Percentiles rank a stretch among this genome's conserved stretches.
phyloP scores from a whole-genome alignment of 2,797 vertebrate species.

The Euphonia xanthogaster region DNA sequence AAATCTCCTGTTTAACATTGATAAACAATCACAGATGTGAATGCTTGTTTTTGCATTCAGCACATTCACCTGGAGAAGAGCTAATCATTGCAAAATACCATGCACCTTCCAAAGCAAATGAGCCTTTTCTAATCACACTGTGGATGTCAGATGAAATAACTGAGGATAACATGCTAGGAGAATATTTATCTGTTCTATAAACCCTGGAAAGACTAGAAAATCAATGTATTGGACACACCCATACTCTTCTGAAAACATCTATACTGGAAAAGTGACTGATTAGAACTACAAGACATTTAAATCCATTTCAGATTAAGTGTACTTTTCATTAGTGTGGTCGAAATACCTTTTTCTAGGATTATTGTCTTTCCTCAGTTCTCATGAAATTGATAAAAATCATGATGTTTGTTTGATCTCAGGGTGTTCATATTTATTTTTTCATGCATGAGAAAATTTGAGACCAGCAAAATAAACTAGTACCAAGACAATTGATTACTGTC shows the following conservation, averaged over 20 bases:
- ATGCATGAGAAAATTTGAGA: background rate
- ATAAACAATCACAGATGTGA: background rate
- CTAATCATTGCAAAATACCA: background rate
- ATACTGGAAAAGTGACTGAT: background rate
- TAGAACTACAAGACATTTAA: background rate
- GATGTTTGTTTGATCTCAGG: background rate
- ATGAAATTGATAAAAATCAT: background rate
- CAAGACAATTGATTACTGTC: background rate
- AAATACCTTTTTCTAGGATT: background rate
- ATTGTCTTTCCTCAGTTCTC: background rate
- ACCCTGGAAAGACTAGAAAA: background rate
- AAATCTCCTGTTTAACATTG: background rate
- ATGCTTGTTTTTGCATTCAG: background rate
- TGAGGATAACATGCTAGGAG: background rate
- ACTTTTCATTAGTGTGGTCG: background rate
- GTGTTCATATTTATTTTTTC: background rate
- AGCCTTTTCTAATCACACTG: background rate
- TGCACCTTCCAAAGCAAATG: background rate
- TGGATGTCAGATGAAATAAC: background rate
- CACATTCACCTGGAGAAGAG: background rate
- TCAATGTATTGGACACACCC: background rate
- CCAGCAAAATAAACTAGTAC: background rate
- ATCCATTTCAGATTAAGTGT: background rate
- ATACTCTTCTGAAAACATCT: background rate
- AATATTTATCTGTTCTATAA: background rate